Evolutionary conservation across 1,140 invertebrate genomes (phyloP).

Genomic region (Eupristina koningsbergeri): DNA sequence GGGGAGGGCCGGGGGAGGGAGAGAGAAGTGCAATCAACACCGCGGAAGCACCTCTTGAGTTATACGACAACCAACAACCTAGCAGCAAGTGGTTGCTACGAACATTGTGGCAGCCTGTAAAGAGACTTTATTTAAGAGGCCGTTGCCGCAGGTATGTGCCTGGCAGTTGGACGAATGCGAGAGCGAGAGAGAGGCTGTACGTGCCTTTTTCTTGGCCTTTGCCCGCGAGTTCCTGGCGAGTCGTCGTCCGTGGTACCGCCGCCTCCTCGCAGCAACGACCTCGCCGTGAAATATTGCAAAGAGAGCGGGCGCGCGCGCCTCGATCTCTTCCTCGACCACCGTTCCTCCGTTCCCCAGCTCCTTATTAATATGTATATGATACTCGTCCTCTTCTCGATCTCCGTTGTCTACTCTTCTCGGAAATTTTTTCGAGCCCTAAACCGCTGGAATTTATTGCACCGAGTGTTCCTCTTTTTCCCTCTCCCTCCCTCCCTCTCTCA

Average conservation of each 20-base stretch:
- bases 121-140: slow-evolving; percentile 59
- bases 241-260: background rate
- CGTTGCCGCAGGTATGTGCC: slow-evolving; percentile 40
- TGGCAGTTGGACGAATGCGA: background rate
- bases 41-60: slow-evolving; percentile 60
- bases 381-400: too few relatives aligned
- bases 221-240: background rate
- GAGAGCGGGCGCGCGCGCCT: background rate
- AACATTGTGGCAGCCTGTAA: slow-evolving; percentile 58
- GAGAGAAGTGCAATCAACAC: slow-evolving; percentile 58
- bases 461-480: too few relatives aligned
- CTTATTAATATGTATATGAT: background rate
- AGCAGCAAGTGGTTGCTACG: slow-evolving; percentile 57
- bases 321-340: too few relatives aligned
- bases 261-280: background rate
- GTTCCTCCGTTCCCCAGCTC: too few relatives aligned
- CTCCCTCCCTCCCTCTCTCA: too few relatives aligned
- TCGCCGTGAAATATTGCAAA: slow-evolving; percentile 23
- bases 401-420: slow-evolving; percentile 27
- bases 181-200: background rate
- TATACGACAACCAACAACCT: slow-evolving; percentile 57
- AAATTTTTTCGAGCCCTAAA: slow-evolving; percentile 43
- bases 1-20: background rate
- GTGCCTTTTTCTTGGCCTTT: slow-evolving; percentile 17
- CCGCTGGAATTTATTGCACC: slow-evolving; percentile 53